Base-by-base conservation (phyloP, 2,797 vertebrate genomes). In the Sebastes kiyomatsui region DNA sequence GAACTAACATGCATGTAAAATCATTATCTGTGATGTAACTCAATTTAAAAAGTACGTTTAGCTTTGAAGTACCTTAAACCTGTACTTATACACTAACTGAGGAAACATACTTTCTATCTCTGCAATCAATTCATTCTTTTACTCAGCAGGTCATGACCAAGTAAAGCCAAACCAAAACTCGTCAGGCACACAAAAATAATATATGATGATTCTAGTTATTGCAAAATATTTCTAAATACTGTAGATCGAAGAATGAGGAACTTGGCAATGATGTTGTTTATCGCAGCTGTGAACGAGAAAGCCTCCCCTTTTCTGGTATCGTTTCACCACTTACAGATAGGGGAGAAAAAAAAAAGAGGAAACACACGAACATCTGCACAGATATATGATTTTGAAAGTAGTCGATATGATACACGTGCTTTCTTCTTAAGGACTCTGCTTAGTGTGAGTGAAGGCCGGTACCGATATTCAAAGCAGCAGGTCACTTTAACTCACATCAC, bases 281-380 rank as follows among this genome's bases (percentile, higher is more conserved):
- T 42, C 42, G 65, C 85, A 88, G 82, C 81, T 74, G 82, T 70
- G 60, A 77, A 59, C 59, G 74, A 75, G 23, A 82, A 77, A 77
- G 28, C 32, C 79, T 85, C 82, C 80, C 64, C 32, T 78, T 75
- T 72, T 73, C 61, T 83, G 69, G 71, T 83, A 76, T 85, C 33
- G 12, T 71, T 68, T 82, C 32, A 70, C 20, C n/a, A 14, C 33
- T 68, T 62, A 67, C 58, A 77, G 42, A 42, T 33, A 79, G 12
- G 6, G 23, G 14, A 42, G 38, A 1, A n/a, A 23, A 30, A 11
- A 38, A 55, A 4, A 52, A n/a, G 5, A 23, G 10, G 6, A 52
- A 58, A 82, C 69, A 70, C 4, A 0, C 27, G 6, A 77, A 62
- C 71, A 79, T 86, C 46, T 61, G 74, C 32, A 25, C 7, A 38